Conservation (phyloP, 1,140 invertebrate genomes). For the Conopomorpha cramerella region DNA sequence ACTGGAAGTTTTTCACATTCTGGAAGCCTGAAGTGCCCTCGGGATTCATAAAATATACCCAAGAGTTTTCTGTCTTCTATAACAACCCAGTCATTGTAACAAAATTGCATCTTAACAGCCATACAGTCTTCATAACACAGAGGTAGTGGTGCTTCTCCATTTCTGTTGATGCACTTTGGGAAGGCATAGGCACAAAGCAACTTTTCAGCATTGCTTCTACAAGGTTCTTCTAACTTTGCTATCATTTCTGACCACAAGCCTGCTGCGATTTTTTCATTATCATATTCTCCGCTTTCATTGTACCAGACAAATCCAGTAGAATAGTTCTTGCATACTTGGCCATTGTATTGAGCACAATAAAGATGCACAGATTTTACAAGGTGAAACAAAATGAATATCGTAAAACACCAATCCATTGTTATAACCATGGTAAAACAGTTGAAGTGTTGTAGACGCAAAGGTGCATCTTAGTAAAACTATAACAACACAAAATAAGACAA, state of each 20-base stretch:
- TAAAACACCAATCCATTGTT: conserved; percentile 16
- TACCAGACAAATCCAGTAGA: conserved; percentile 83
- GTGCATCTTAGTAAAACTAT: too few species aligned
- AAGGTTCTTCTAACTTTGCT: conserved; percentile 75
- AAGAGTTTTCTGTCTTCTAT: conserved; percentile 87
- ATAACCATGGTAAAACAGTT: too few species aligned
- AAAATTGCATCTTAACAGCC: conserved; percentile 86
- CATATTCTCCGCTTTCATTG: conserved; percentile 74
- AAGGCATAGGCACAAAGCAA: conserved; percentile 91
- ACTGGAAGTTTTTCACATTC: conserved; percentile 81
- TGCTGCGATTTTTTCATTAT: conserved; percentile 83
- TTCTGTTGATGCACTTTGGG: conserved; percentile 77
- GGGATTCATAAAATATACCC: conserved; percentile 76
- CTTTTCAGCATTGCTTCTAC: conserved; percentile 85
- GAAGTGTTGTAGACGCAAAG: too few species aligned
- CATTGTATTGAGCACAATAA: conserved; percentile 86
- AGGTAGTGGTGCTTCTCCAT: conserved; percentile 64
- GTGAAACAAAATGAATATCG: conserved; percentile 26
- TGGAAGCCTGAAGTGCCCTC: conserved; percentile 86
- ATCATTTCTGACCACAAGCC: conserved; percentile 87
- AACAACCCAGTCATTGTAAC: conserved; percentile 89
- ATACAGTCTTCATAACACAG: conserved; percentile 92
- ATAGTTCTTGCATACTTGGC: conserved; percentile 84
- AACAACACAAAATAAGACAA: too few species aligned
- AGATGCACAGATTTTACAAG: conserved; percentile 41